Evolutionary conservation across 2,888 invertebrate genomes (phyloP).

Genomic region (Parthenolecanium corni): DNA sequence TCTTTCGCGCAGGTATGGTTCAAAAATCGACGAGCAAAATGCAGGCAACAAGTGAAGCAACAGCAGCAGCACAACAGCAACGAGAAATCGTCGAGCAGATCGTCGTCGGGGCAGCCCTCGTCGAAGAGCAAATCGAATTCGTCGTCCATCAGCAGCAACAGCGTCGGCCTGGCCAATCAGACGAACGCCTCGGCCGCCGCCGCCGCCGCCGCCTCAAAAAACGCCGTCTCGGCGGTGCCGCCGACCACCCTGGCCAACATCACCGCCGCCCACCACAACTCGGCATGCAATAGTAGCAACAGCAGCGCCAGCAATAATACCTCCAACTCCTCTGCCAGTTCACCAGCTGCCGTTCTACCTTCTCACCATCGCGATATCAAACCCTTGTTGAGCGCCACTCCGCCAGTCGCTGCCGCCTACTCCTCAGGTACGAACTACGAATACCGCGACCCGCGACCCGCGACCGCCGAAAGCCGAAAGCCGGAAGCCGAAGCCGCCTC

Average conservation of each 20-base stretch:
- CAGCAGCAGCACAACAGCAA: conserved; percentile 39
- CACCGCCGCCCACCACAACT: conserved; percentile 18
- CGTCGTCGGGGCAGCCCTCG: conserved; percentile 21
- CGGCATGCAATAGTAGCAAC: conserved; percentile 20
- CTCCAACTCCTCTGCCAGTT: conserved; percentile 40
- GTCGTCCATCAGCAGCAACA: conserved; percentile 25
- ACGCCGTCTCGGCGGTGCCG: conserved; percentile 35
- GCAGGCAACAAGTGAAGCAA: conserved; percentile 51
- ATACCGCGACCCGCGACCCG: no score
- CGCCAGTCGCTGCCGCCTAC: conserved; percentile 33
- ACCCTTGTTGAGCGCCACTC: conserved; percentile 34
- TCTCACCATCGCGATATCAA: conserved; percentile 43
- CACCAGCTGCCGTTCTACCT: conserved; percentile 40
- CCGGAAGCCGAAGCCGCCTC: no score
- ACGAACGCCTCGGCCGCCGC: conserved; percentile 32
- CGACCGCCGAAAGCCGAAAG: no score
- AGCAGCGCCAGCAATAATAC: conserved; percentile 31
- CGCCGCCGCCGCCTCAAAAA: conserved; percentile 34
- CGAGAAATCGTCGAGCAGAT: conserved; percentile 36
- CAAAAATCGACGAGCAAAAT: conserved; percentile 59
- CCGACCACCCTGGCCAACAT: conserved; percentile 33
- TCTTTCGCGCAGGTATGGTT: conserved; percentile 52
- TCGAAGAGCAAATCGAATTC: conserved; percentile 16
- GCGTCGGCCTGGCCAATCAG: no score
- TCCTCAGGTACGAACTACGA: conserved; percentile 31